Evolutionary conservation across 2,888 invertebrate genomes (phyloP).

Genomic region (Cheilosia vernalis): DNA sequence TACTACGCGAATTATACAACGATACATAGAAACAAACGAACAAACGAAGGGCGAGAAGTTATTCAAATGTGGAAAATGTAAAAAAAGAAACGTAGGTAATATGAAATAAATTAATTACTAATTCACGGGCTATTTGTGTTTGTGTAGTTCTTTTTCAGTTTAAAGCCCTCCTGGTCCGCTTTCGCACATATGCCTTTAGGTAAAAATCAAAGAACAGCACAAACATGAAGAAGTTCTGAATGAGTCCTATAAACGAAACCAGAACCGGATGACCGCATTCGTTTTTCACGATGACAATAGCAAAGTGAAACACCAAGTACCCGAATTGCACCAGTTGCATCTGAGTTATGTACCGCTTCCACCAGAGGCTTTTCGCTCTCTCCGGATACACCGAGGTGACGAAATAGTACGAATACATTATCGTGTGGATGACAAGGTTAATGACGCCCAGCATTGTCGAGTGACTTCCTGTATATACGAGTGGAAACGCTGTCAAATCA

Average conservation of each 20-base stretch:
- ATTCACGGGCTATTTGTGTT: not conserved
- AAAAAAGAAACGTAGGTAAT: not conserved
- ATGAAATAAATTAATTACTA: not conserved
- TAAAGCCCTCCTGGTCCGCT: slow-evolving; percentile 18
- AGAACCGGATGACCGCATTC: slow-evolving; percentile 78
- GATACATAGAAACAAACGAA: not conserved
- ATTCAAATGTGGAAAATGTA: slow-evolving; percentile 26
- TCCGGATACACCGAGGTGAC: slow-evolving; percentile 89
- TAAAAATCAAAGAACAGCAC: slow-evolving; percentile 82
- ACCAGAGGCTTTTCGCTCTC: slow-evolving; percentile 89
- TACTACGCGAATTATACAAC: slow-evolving; percentile 36
- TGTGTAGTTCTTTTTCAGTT: not conserved
- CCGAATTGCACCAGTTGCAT: slow-evolving; percentile 91
- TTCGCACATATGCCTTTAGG: slow-evolving; percentile 79
- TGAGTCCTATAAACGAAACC: slow-evolving; percentile 79
- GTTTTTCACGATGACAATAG: slow-evolving; percentile 79
- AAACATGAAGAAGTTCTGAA: slow-evolving; percentile 82
- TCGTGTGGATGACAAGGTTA: slow-evolving; percentile 90
- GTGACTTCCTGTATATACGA: slow-evolving; percentile 86
- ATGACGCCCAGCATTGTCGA: slow-evolving; percentile 88
- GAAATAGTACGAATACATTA: slow-evolving; percentile 94
- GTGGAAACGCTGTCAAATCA: slow-evolving; percentile 79
- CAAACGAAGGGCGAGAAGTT: slow-evolving; percentile 3
- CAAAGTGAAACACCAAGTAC: slow-evolving; percentile 85
- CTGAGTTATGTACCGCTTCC: slow-evolving; percentile 94